Percentiles rank a stretch among this genome's conserved stretches.
Evolutionary conservation across 2,797 vertebrate genomes (phyloP).

Genomic region (Sorex maritimensis): DNA sequence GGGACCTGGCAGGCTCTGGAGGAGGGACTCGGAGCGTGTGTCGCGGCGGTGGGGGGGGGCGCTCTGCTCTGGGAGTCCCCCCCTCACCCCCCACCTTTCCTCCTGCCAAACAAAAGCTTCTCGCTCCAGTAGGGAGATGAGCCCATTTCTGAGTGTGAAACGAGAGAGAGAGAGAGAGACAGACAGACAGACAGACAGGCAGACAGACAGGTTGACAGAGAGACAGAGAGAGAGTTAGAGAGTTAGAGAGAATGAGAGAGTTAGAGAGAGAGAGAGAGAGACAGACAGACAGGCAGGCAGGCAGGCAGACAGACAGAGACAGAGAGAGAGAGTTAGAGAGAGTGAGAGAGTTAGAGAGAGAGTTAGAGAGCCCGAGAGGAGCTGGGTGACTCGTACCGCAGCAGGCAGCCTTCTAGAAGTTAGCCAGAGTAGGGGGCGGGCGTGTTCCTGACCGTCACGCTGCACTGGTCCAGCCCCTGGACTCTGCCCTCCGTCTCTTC

Average conservation of each 20-base stretch:
- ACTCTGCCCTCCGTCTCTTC: too few species aligned
- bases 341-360: too few species aligned
- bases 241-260: too few species aligned
- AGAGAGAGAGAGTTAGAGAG: not conserved
- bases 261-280: too few species aligned
- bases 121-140: not conserved
- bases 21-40: not conserved
- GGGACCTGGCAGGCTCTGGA: not conserved
- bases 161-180: not conserved
- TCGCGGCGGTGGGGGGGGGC: not conserved
- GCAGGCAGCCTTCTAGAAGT: not conserved
- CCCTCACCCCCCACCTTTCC: not conserved
- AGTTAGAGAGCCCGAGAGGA: too few species aligned
- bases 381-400: too few species aligned
- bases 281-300: too few species aligned
- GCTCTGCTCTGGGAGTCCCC: not conserved
- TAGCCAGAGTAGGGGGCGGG: rapidly evolving
- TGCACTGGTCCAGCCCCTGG: rapidly evolving
- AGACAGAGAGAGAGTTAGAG: too few species aligned
- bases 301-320: not conserved
- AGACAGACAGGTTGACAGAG: too few species aligned
- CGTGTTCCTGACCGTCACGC: not conserved
- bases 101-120: conserved; percentile 65
- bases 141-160: conserved; percentile 55
- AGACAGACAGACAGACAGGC: too few species aligned